phyloP scores from a whole-genome alignment of 2,888 invertebrate genomes.

The Xiphydria camelus region DNA sequence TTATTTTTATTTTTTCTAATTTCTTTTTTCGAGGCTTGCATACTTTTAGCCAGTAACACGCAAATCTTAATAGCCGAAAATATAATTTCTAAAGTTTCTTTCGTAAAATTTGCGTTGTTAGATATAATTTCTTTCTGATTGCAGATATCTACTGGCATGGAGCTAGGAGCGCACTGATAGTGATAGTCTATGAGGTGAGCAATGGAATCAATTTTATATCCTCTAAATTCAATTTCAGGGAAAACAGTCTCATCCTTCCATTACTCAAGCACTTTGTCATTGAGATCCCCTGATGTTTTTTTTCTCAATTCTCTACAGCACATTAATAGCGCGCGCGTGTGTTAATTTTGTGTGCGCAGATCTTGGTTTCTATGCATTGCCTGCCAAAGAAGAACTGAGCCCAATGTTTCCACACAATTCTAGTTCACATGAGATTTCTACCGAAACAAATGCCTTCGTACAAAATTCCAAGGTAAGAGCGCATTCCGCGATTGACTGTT shows the following conservation, averaged over 20 bases:
- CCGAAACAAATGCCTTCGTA: slow-evolving; percentile 62
- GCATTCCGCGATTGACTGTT: not conserved
- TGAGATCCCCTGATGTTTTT: too few relatives aligned
- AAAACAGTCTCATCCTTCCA: slow-evolving; percentile 32
- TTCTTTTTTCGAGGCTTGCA: slow-evolving; percentile 52
- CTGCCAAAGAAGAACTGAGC: slow-evolving; percentile 63
- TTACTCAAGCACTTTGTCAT: too few relatives aligned
- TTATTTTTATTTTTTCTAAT: too few relatives aligned
- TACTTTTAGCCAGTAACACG: slow-evolving; percentile 18
- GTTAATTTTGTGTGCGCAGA: slow-evolving; percentile 40
- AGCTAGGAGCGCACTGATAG: slow-evolving; percentile 58
- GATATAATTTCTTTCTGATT: slow-evolving; percentile 24
- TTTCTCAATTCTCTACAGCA: not conserved
- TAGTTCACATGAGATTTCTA: slow-evolving; percentile 63
- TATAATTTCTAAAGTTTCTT: slow-evolving; percentile 7
- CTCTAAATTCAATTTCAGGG: slow-evolving; percentile 34
- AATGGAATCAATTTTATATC: slow-evolving; percentile 18
- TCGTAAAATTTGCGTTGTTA: not conserved
- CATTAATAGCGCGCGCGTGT: too few relatives aligned
- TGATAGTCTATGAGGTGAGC: slow-evolving; percentile 53
- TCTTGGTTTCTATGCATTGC: slow-evolving; percentile 62
- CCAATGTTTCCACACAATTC: slow-evolving; percentile 63
- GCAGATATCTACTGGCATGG: slow-evolving; percentile 60
- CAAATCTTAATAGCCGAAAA: not conserved
- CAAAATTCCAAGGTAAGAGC: slow-evolving; percentile 59